Percentiles rank a stretch among this genome's conserved stretches.
Evolutionary conservation across 2,797 vertebrate genomes (phyloP).

Genomic region (Bradypodion pumilum): DNA sequence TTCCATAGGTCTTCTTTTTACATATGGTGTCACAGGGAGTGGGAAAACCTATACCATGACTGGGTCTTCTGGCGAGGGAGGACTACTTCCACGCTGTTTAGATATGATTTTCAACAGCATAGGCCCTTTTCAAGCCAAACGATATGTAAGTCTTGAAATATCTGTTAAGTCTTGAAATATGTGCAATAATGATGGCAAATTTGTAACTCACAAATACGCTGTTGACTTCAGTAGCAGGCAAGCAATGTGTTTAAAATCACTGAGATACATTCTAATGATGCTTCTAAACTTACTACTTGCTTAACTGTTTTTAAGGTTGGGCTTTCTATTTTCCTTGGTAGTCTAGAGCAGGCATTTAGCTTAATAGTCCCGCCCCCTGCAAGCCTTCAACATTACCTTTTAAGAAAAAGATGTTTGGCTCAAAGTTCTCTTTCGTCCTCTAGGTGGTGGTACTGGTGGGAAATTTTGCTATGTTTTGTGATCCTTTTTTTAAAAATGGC

Average conservation of each 20-base stretch:
- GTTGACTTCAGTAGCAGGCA: background rate
- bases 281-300: too few species aligned
- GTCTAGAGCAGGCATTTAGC: too few species aligned
- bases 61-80: slow-evolving; percentile 90
- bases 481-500: too few species aligned
- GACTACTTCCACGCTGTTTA: slow-evolving; percentile 92
- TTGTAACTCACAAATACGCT: background rate
- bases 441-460: too few species aligned
- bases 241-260: background rate
- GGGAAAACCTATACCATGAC: slow-evolving; percentile 98
- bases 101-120: slow-evolving; percentile 97
- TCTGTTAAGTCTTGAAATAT: accelerated
- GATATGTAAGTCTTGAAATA: slow-evolving; percentile 94
- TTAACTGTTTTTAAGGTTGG: background rate
- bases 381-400: too few species aligned
- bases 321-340: background rate
- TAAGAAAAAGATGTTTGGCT: too few species aligned
- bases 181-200: background rate
- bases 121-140: slow-evolving; percentile 89
- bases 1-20: slow-evolving; percentile 90
- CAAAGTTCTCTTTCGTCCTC: too few species aligned
- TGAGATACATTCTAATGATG: background rate
- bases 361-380: too few species aligned
- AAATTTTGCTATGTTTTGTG: too few species aligned
- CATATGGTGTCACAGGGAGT: slow-evolving; percentile 95